These are phyloP conservation scores for Crypturellus undulatus DNA, from an alignment of 2,113 vertebrate genomes.

Conservation along the genomic window DNA sequence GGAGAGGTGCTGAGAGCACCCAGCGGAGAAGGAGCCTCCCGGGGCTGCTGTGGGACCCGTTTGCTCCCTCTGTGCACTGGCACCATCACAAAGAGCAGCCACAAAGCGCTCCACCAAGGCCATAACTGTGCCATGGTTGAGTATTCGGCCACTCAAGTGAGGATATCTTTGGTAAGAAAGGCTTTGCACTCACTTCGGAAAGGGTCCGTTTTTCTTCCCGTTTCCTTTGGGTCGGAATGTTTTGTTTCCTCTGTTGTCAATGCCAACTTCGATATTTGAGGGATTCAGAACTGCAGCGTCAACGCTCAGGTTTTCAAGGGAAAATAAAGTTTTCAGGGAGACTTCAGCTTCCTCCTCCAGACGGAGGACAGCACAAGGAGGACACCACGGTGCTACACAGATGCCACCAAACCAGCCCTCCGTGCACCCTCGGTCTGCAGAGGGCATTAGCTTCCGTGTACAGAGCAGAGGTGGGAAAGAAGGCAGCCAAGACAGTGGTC, in stretches of 20 bases:
- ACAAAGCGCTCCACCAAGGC: background rate
- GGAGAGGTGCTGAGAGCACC: slow-evolving; percentile 26
- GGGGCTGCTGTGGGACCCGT: slow-evolving; percentile 9
- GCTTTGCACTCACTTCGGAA: background rate
- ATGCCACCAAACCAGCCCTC: background rate
- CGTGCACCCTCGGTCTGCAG: background rate
- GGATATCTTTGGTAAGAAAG: background rate
- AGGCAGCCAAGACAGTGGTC: slow-evolving; percentile 51
- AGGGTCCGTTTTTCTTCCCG: background rate
- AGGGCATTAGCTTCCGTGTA: slow-evolving; percentile 47
- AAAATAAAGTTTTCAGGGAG: background rate
- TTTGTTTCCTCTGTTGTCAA: background rate
- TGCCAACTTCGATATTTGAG: background rate
- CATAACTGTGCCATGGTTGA: background rate
- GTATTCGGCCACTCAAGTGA: background rate
- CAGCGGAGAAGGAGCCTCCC: background rate
- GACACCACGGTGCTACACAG: background rate
- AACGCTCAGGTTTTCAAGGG: background rate
- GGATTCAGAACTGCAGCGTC: background rate
- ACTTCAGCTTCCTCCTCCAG: background rate
- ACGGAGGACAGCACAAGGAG: background rate
- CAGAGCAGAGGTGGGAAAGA: slow-evolving; percentile 27
- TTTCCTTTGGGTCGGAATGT: background rate
- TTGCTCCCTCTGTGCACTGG: slow-evolving; percentile 54
- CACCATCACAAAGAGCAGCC: slow-evolving; percentile 16